phyloP scores from a whole-genome alignment of 2,888 invertebrate genomes.

The Lasioglossum malachurum region DNA sequence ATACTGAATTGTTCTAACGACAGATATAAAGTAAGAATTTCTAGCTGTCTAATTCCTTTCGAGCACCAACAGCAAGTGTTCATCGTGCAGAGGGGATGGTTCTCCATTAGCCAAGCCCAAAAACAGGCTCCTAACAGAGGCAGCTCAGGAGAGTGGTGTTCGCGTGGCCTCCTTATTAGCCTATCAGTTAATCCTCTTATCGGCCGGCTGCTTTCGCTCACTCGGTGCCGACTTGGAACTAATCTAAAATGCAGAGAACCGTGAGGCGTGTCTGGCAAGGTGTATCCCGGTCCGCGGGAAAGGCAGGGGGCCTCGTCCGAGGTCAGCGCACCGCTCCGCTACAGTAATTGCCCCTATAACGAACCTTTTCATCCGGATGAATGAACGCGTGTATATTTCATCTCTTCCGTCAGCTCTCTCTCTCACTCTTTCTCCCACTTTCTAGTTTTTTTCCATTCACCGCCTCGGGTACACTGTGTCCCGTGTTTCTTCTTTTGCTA shows the following conservation, averaged over 20 bases:
- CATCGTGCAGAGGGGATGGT: neutral
- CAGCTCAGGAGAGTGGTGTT: slow-evolving; percentile 5
- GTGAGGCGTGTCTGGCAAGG: slow-evolving; percentile 28
- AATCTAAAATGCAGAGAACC: slow-evolving; percentile 64
- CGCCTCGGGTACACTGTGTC: slow-evolving; percentile 16
- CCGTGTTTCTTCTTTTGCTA: neutral
- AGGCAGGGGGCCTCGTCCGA: slow-evolving; percentile 9
- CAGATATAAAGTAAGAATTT: too few species aligned
- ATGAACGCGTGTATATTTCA: slow-evolving; percentile 58
- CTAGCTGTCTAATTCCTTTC: too few species aligned
- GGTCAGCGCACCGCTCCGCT: slow-evolving; percentile 52
- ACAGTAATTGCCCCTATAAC: slow-evolving; percentile 62
- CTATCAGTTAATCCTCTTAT: slow-evolving; percentile 68
- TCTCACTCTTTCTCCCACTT: neutral
- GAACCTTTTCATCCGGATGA: slow-evolving; percentile 64
- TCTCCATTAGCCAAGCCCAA: neutral
- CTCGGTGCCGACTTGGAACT: slow-evolving; percentile 48
- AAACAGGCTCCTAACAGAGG: neutral
- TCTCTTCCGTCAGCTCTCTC: slow-evolving; percentile 25
- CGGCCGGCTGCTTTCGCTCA: slow-evolving; percentile 48
- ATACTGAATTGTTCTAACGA: too few species aligned
- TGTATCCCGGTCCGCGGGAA: neutral
- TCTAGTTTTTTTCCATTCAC: slow-evolving; percentile 26
- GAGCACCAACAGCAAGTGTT: neutral
- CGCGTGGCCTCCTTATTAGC: slow-evolving; percentile 56